These are phyloP conservation scores for Ectemnius lituratus DNA, from an alignment of 2,888 invertebrate genomes.

Conservation along the genomic window DNA sequence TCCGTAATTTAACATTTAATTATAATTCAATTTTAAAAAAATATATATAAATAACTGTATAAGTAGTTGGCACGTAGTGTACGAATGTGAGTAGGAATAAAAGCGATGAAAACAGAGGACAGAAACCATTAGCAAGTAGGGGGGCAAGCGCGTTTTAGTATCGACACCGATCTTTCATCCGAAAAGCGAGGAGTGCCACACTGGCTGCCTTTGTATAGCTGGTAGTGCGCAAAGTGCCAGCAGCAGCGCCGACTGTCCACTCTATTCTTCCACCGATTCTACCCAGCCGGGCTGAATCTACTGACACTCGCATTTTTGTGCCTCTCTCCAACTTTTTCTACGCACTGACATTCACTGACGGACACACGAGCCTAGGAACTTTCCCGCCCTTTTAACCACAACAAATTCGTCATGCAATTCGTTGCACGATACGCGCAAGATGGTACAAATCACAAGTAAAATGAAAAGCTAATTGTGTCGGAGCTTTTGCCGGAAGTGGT, in stretches of 20 bases:
- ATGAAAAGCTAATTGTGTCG: too few species aligned
- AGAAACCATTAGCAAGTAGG: conserved; percentile 70
- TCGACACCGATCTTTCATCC: conserved; percentile 73
- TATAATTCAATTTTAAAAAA: too few species aligned
- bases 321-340: conserved; percentile 55
- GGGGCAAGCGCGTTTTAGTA: conserved; percentile 63
- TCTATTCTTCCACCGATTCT: conserved; percentile 22
- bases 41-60: too few species aligned
- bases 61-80: background rate
- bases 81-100: conserved; percentile 38
- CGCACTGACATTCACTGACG: too few species aligned
- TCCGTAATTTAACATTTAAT: too few species aligned
- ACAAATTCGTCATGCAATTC: too few species aligned
- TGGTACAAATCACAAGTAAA: background rate
- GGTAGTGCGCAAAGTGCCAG: conserved; percentile 23
- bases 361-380: too few species aligned
- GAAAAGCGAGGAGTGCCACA: conserved; percentile 31
- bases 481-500: too few species aligned
- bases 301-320: conserved; percentile 59
- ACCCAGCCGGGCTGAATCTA: conserved; percentile 26
- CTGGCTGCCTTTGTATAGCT: conserved; percentile 42
- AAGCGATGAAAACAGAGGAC: conserved; percentile 58
- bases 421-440: too few species aligned
- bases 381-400: too few species aligned
- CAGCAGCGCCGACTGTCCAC: conserved; percentile 11